Base-by-base conservation (phyloP, 2,888 invertebrate genomes). In the Andrena flavipes region DNA sequence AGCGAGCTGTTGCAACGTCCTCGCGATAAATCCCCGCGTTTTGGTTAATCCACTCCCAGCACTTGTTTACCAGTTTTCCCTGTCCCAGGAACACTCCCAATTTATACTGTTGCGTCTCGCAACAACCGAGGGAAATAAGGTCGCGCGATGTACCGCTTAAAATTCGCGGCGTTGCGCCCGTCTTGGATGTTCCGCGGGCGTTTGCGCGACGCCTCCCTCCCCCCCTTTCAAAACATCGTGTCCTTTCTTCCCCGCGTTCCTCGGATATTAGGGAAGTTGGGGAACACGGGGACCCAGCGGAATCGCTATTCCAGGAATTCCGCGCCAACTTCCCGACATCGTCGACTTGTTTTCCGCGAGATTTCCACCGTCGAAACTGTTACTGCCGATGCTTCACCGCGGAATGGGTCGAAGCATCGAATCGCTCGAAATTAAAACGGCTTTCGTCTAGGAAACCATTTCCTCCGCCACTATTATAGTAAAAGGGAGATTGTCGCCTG, bases 221-320 rank as follows among this genome's bases (percentile, higher is more conserved):
- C 16, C 54, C 13, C 33, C 23, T 54, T 20, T 51, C 20, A 65
- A 54, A 64, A 65, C 54, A 35, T 51, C 54, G 20, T 30, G 54
- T 54, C 35, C 72, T 64, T 56, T 56, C 23, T 65, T 49, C 35
- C 35, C 64, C 33, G 26, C 51, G 54, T 23, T 35, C n/a, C 49
- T 10, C 26, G 65, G 72, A 65, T 73, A 73, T 73, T 73, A 73
- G 65, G 54, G 72, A 73, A 73, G 72, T 73, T 73, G 65, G 65
- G 35, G 54, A 63, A 54, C 54, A 73, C 64, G 65, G 54, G 56
- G 64, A 51, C 62, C 49, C 23, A 33, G 49, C 29, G 48, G 49
- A 63, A 49, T 71, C 71, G 71, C 33, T 49, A 29, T 63, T 23
- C 72, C 49, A 26, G 65, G 35, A 26, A 54, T 42, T 64, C 51